Conservation (phyloP, 2,888 invertebrate species). For the Andrena fulva region DNA sequence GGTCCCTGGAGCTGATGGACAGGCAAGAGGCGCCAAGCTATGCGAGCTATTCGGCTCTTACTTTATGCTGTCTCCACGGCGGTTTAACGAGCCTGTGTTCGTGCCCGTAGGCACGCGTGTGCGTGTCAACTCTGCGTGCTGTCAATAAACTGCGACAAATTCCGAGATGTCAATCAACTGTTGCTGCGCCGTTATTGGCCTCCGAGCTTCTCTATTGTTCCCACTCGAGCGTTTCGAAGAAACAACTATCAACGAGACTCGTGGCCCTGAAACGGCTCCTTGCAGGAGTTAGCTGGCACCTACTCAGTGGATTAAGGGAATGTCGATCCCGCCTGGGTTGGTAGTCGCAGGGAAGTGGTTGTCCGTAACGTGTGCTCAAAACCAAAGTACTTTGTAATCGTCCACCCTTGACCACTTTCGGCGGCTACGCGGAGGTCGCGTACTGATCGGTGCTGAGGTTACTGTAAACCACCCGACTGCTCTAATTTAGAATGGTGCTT, state of each 20-base stretch:
- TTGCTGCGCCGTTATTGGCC: constrained; percentile 29
- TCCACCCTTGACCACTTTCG: constrained; percentile 63
- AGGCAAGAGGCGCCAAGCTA: constrained; percentile 80
- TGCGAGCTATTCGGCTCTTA: constrained; percentile 79
- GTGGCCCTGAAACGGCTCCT: neutral
- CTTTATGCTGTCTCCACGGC: constrained; percentile 65
- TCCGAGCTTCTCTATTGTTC: constrained; percentile 24
- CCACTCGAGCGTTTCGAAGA: neutral
- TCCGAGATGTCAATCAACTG: constrained; percentile 75
- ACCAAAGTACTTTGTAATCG: constrained; percentile 70
- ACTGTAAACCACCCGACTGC: constrained; percentile 44
- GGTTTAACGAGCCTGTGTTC: constrained; percentile 39
- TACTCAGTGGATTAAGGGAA: neutral
- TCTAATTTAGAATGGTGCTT: constrained; percentile 8
- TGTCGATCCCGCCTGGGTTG: constrained; percentile 35
- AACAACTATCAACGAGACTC: neutral
- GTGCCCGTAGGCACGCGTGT: constrained; percentile 37
- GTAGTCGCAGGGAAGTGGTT: constrained; percentile 56
- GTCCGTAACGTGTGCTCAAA: constrained; percentile 41
- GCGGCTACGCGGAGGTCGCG: constrained; percentile 54
- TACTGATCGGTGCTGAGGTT: constrained; percentile 65
- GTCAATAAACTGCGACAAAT: constrained; percentile 70
- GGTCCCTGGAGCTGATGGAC: constrained; percentile 76
- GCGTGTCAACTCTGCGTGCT: constrained; percentile 44
- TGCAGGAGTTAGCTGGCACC: neutral